These are phyloP conservation scores for Cebus imitator DNA, from an alignment of 2,113 vertebrate species.

Conservation along the genomic window DNA sequence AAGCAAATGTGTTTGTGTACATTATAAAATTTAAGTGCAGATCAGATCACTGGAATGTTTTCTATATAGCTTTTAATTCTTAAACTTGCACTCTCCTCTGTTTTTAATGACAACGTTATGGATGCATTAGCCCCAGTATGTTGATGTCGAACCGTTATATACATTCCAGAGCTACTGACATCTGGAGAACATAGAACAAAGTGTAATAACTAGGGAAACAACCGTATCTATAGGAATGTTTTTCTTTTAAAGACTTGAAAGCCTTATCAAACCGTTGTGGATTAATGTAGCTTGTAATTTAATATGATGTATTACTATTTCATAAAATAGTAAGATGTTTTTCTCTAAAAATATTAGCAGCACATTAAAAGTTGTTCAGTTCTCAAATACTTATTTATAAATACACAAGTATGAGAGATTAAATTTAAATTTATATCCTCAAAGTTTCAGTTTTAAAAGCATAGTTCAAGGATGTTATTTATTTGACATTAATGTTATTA, in stretches of 20 bases:
- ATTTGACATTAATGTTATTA: not conserved
- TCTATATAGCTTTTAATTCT: not conserved
- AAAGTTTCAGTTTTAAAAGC: not conserved
- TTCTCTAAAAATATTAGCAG: not conserved
- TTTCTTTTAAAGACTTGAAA: not conserved
- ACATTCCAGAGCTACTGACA: not conserved
- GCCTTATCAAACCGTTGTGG: not conserved
- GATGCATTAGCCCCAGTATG: not conserved
- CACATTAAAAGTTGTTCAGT: not conserved
- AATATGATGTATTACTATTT: not conserved
- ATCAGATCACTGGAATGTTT: not conserved
- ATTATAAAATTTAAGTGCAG: not conserved
- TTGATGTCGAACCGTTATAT: not conserved
- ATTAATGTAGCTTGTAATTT: not conserved
- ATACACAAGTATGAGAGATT: not conserved
- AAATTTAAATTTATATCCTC: not conserved
- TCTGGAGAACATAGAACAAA: not conserved
- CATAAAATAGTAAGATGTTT: not conserved
- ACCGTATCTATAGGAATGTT: not conserved
- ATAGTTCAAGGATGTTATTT: not conserved
- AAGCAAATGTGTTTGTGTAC: not conserved
- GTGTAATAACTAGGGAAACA: not conserved
- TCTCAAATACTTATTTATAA: constrained; percentile 21
- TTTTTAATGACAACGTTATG: not conserved
- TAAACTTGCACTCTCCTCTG: not conserved